A percentile compares a stretch with the other conserved stretches of the same genome.
Conservation (phyloP, 2,797 vertebrate species). For the Anniella stebbinsi region DNA sequence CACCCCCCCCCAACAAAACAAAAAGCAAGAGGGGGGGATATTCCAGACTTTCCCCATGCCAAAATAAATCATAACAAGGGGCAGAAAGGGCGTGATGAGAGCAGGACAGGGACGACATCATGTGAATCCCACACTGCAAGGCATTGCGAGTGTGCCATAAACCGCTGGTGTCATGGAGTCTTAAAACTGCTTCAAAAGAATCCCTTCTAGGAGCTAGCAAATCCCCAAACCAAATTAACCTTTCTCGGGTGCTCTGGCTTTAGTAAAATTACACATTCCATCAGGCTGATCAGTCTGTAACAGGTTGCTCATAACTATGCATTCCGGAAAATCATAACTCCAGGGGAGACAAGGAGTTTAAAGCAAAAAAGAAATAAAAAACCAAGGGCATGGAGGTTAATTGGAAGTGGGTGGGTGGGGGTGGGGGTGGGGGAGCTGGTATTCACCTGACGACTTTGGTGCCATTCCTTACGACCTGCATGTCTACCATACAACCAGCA, state of each 20-base stretch:
- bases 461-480: constrained; percentile 91
- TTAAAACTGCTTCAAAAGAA: background rate
- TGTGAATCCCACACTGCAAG: too few relatives aligned
- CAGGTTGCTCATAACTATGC: background rate
- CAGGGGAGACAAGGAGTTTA: background rate
- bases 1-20: too few relatives aligned
- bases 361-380: background rate
- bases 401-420: too few relatives aligned
- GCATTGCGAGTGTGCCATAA: too few relatives aligned
- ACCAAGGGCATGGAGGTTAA: background rate
- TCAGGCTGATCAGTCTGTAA: background rate
- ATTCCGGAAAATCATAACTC: background rate
- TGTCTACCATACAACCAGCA: constrained; percentile 93
- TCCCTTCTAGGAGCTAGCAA: background rate
- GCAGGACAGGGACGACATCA: too few relatives aligned
- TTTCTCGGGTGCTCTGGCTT: background rate
- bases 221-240: background rate
- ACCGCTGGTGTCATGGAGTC: too few relatives aligned
- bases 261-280: background rate
- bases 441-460: constrained; percentile 92
- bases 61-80: too few relatives aligned
- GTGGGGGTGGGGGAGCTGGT: background rate
- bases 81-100: too few relatives aligned
- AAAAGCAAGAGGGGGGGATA: too few relatives aligned
- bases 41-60: too few relatives aligned